A percentile compares a stretch with the other conserved stretches of the same genome.
phyloP scores from a whole-genome alignment of 2,113 vertebrate species.

The Sisor rabdophorus region DNA sequence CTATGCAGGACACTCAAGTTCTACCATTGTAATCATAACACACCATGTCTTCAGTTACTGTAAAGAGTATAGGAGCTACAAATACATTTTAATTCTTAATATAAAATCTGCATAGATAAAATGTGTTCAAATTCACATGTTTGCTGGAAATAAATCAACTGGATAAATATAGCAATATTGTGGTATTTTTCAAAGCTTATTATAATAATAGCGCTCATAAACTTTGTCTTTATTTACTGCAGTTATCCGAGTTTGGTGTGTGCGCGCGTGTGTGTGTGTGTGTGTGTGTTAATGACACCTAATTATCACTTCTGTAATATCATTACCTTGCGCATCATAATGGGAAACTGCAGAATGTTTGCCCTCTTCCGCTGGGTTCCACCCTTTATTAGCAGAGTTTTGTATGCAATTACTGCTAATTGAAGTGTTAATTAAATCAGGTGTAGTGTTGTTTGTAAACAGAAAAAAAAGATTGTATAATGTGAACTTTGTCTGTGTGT shows the following conservation, averaged over 20 bases:
- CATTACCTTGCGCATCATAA: conserved; percentile 69
- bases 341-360: conserved; percentile 71
- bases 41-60: too few species aligned
- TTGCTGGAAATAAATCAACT: conserved; percentile 47
- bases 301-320: conserved; percentile 75
- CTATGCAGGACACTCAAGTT: too few species aligned
- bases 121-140: conserved; percentile 48
- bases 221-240: conserved; percentile 64
- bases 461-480: conserved; percentile 49
- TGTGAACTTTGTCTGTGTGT: conserved; percentile 18
- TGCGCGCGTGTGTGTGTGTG: conserved; percentile 39
- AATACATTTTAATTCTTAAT: too few species aligned
- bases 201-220: conserved; percentile 52
- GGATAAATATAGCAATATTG: conserved; percentile 48
- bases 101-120: conserved; percentile 1
- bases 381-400: conserved; percentile 66
- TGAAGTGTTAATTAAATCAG: conserved; percentile 75
- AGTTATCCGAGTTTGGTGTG: conserved; percentile 67
- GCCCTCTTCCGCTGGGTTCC: conserved; percentile 58
- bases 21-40: too few species aligned
- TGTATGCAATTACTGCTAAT: conserved; percentile 75
- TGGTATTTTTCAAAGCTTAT: conserved; percentile 32
- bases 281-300: conserved; percentile 68
- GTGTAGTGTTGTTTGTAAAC: conserved; percentile 59
- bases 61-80: too few species aligned